These are phyloP conservation scores for Caenorhabditis becei DNA, from an alignment of 2,888 invertebrate genomes.

Conservation along the genomic window DNA sequence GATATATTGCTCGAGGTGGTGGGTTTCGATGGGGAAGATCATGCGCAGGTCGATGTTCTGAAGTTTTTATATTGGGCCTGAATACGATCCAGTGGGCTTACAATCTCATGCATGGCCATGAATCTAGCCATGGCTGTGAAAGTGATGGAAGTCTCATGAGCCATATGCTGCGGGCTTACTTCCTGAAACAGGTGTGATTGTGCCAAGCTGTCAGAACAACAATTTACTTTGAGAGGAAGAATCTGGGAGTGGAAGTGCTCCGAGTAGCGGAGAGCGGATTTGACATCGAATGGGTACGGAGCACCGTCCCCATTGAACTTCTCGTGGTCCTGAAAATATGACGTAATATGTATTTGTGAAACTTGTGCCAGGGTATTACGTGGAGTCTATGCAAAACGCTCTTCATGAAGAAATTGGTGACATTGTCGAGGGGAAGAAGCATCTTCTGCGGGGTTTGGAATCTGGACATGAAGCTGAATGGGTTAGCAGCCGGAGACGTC, in stretches of 20 bases:
- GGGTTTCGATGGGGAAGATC: constrained; percentile 5
- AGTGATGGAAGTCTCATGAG: constrained; percentile 45
- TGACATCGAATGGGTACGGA: constrained; percentile 45
- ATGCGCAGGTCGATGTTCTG: constrained; percentile 29
- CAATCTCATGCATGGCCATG: constrained; percentile 46
- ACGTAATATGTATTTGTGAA: not conserved
- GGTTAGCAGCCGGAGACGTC: constrained; percentile 26
- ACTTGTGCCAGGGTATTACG: not conserved
- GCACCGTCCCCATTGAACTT: constrained; percentile 37
- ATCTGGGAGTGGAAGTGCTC: constrained; percentile 33
- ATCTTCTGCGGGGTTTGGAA: not conserved
- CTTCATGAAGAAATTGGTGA: constrained; percentile 11
- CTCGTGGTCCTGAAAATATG: constrained; percentile 27
- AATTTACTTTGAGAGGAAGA: constrained; percentile 22
- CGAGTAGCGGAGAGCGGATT: constrained; percentile 28
- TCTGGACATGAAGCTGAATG: constrained; percentile 15
- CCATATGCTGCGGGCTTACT: constrained; percentile 21
- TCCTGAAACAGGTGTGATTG: constrained; percentile 6
- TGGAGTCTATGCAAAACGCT: constrained; percentile 25
- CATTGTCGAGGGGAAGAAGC: not conserved
- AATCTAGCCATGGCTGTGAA: constrained; percentile 40
- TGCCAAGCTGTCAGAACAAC: not conserved
- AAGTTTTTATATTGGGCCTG: not conserved
- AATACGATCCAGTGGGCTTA: not conserved
- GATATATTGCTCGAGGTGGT: constrained; percentile 13